Conservation (phyloP, 2,888 invertebrate genomes). For the Psylliodes chrysocephalus region DNA sequence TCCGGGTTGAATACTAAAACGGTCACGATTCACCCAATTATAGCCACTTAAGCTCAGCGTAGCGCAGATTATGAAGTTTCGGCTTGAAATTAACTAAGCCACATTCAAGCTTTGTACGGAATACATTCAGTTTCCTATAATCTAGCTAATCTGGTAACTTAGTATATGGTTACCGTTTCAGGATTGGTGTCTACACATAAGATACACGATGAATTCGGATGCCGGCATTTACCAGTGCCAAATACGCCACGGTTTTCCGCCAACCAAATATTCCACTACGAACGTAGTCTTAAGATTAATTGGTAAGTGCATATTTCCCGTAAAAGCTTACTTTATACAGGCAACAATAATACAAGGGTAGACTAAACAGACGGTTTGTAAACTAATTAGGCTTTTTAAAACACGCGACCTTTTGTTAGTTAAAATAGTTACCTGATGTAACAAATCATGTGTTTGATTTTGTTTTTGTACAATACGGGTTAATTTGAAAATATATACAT, state of each 20-base stretch:
- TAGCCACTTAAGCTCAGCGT: slow-evolving; percentile 9
- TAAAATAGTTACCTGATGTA: no score
- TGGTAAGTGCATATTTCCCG: slow-evolving; percentile 69
- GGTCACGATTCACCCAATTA: slow-evolving; percentile 26
- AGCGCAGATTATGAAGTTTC: slow-evolving; percentile 22
- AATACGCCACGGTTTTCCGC: slow-evolving; percentile 74
- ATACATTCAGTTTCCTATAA: slow-evolving; percentile 19
- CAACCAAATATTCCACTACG: slow-evolving; percentile 64
- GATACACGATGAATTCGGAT: slow-evolving; percentile 72
- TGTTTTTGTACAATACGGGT: no score
- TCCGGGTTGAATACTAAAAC: not conserved
- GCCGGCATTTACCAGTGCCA: slow-evolving; percentile 76
- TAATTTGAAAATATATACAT: no score
- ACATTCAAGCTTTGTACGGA: slow-evolving; percentile 6
- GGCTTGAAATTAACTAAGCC: slow-evolving; percentile 9
- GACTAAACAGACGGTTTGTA: no score
- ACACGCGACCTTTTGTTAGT: no score
- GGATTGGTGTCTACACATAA: slow-evolving; percentile 76
- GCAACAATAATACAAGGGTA: no score
- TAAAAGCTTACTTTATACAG: no score
- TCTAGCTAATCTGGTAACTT: slow-evolving; percentile 25
- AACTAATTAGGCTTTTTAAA: no score
- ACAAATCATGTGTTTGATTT: no score
- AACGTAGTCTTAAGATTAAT: slow-evolving; percentile 73
- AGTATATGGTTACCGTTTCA: slow-evolving; percentile 54